Conservation (phyloP, 2,797 vertebrate genomes). For the Betta splendens region DNA sequence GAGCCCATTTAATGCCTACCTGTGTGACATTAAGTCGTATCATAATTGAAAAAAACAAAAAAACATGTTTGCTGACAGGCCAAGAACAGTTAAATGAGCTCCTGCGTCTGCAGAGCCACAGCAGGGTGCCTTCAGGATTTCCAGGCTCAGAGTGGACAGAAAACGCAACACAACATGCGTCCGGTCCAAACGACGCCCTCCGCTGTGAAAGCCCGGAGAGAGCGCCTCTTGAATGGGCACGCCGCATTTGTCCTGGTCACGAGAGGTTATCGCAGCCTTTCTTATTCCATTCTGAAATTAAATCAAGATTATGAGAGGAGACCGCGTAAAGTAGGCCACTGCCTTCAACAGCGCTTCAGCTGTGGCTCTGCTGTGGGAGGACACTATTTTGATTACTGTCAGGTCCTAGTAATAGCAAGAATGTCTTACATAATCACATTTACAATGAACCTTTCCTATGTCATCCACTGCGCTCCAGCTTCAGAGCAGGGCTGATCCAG, state of each 20-base stretch:
- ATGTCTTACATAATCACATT: slow-evolving; percentile 72
- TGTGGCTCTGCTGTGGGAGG: slow-evolving; percentile 67
- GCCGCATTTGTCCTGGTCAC: slow-evolving; percentile 59
- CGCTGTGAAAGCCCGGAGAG: slow-evolving; percentile 25
- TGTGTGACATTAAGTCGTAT: slow-evolving; percentile 30
- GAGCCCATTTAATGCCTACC: slow-evolving; percentile 12
- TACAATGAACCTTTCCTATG: slow-evolving; percentile 59
- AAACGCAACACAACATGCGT: slow-evolving; percentile 17
- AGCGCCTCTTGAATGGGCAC: slow-evolving; percentile 49
- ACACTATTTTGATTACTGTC: slow-evolving; percentile 77
- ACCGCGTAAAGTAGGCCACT: slow-evolving; percentile 64
- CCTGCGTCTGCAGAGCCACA: background rate
- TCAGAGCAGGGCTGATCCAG: slow-evolving; percentile 28
- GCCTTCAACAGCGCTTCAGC: slow-evolving; percentile 64
- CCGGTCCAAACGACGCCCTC: slow-evolving; percentile 32
- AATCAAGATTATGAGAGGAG: slow-evolving; percentile 62
- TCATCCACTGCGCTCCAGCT: slow-evolving; percentile 48
- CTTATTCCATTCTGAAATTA: slow-evolving; percentile 60
- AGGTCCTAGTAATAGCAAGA: slow-evolving; percentile 67
- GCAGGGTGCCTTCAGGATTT: slow-evolving; percentile 7
- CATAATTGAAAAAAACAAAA: background rate
- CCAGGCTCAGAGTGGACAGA: slow-evolving; percentile 3
- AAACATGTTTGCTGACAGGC: slow-evolving; percentile 3
- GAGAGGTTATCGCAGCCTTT: slow-evolving; percentile 52
- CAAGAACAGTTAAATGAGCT: background rate